Evolutionary conservation across 2,888 invertebrate species (phyloP).

Genomic region (Thymelicus lineola): DNA sequence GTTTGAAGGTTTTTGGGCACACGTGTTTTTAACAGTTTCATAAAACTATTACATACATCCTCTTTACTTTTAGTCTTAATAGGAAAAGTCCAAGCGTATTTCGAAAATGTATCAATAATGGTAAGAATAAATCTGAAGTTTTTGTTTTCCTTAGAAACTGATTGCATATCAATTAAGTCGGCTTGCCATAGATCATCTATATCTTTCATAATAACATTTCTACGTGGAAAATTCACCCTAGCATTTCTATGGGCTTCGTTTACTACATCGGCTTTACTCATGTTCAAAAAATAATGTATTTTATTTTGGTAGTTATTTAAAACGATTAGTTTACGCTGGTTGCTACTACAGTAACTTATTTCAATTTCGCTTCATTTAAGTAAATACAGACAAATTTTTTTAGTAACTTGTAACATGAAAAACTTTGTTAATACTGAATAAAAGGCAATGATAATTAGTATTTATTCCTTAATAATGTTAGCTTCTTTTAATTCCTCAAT

Average conservation of each 20-base stretch:
- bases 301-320: slow-evolving; percentile 11
- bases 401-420: too few species aligned
- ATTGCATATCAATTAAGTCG: slow-evolving; percentile 57
- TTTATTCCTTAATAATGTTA: slow-evolving; percentile 40
- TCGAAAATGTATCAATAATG: slow-evolving; percentile 63
- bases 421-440: slow-evolving; percentile 9
- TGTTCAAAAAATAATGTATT: slow-evolving; percentile 27
- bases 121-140: slow-evolving; percentile 40
- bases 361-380: too few species aligned
- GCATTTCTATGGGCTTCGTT: slow-evolving; percentile 9
- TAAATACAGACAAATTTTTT: too few species aligned
- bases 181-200: slow-evolving; percentile 68
- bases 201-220: slow-evolving; percentile 55
- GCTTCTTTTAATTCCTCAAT: slow-evolving; percentile 48
- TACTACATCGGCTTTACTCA: slow-evolving; percentile 41
- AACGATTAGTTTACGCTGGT: too few species aligned
- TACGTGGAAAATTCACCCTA: slow-evolving; percentile 52
- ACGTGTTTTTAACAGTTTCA: slow-evolving; percentile 4
- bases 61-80: slow-evolving; percentile 9
- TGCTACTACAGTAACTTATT: too few species aligned
- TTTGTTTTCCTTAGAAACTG: background rate
- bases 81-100: slow-evolving; percentile 38
- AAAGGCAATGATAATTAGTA: slow-evolving; percentile 5
- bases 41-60: slow-evolving; percentile 5
- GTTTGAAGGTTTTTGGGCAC: slow-evolving; percentile 5